Percentiles rank a stretch among this genome's conserved stretches.
Evolutionary conservation across 2,113 vertebrate species (phyloP).

Genomic region (Pseudopipra pipra): DNA sequence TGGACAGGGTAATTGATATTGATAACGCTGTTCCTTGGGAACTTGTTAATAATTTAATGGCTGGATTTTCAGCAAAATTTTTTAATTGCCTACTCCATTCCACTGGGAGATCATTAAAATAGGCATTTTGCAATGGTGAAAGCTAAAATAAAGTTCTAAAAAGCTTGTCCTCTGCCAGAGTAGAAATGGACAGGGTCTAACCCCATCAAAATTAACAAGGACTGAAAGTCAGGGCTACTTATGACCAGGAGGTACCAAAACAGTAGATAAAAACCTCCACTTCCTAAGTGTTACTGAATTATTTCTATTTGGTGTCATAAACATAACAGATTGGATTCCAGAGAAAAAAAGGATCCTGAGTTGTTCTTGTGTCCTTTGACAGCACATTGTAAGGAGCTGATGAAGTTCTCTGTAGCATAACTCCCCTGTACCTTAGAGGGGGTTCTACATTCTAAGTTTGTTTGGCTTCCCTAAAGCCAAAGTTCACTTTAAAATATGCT

Average conservation of each 20-base stretch:
- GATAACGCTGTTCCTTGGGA: background rate
- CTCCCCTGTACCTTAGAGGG: background rate
- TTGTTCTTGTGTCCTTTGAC: background rate
- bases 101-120: background rate
- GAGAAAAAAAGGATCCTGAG: background rate
- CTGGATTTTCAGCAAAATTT: background rate
- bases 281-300: background rate
- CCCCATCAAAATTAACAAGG: background rate
- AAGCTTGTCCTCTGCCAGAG: background rate
- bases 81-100: background rate
- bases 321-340: background rate
- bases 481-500: background rate
- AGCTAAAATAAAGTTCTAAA: slow-evolving; percentile 12
- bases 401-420: background rate
- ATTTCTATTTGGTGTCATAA: slow-evolving; percentile 1
- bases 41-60: background rate
- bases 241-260: slow-evolving; percentile 20
- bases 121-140: background rate
- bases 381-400: background rate
- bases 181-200: background rate
- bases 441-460: background rate
- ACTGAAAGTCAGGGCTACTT: slow-evolving; percentile 9
- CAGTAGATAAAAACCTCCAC: background rate
- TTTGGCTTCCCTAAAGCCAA: background rate
- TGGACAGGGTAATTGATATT: background rate